Conservation (phyloP, 2,113 vertebrate species). For the Eurypyga helias region DNA sequence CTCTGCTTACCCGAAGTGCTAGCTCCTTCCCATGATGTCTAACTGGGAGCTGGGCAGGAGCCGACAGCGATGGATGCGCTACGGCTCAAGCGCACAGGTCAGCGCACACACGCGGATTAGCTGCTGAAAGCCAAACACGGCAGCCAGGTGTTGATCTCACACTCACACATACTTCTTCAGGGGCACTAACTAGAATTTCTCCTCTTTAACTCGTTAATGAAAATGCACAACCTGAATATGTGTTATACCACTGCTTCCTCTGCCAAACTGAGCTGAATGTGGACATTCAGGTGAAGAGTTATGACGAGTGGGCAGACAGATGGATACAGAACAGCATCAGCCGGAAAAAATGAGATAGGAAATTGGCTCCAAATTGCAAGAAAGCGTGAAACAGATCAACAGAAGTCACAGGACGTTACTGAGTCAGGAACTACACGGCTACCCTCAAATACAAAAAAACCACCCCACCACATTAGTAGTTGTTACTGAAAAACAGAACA, state of each 20-base stretch:
- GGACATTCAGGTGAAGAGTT: neutral
- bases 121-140: neutral
- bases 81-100: neutral
- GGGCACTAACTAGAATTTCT: neutral
- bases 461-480: neutral
- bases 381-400: neutral
- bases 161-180: neutral
- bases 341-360: neutral
- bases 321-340: too few relatives aligned
- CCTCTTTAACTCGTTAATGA: neutral
- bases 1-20: neutral
- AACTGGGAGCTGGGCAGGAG: neutral
- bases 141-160: neutral
- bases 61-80: rapidly evolving
- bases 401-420: neutral
- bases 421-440: neutral
- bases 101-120: neutral
- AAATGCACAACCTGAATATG: neutral
- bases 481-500: neutral
- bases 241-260: neutral
- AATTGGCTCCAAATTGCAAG: neutral
- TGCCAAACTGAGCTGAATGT: neutral
- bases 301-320: neutral
- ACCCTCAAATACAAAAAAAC: neutral
- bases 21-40: neutral